Evolutionary conservation across 1,140 invertebrate species (phyloP).

Genomic region (Potamilus streckersoni): DNA sequence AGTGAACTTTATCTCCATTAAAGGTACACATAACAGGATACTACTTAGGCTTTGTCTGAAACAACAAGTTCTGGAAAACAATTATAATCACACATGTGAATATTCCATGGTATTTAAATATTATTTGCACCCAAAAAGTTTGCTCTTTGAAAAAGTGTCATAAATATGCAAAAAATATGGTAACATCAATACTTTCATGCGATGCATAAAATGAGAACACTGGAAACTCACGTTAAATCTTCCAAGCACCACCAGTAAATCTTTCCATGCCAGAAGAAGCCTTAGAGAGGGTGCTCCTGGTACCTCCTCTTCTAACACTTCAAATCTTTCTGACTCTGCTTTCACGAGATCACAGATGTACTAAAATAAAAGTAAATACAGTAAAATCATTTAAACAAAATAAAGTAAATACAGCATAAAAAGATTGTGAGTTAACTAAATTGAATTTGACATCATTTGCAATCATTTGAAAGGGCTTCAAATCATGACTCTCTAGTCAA

Average conservation of each 20-base stretch:
- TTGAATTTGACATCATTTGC: neutral
- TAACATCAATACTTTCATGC: too few relatives aligned
- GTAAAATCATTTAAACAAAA: neutral
- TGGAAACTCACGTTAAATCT: constrained; percentile 38
- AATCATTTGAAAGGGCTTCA: neutral
- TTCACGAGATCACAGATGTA: constrained; percentile 28
- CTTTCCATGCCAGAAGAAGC: constrained; percentile 56
- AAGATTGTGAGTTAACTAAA: neutral
- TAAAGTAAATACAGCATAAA: neutral
- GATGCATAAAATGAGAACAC: neutral
- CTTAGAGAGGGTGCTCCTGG: constrained; percentile 34
- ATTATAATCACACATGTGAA: too few relatives aligned
- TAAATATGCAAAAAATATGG: too few relatives aligned
- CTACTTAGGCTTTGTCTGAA: too few relatives aligned
- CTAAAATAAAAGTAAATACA: constrained; percentile 18
- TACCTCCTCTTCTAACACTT: constrained; percentile 11
- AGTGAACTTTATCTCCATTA: too few relatives aligned
- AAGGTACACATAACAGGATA: too few relatives aligned
- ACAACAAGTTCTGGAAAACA: too few relatives aligned
- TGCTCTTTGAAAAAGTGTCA: too few relatives aligned
- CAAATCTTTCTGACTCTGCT: constrained; percentile 10
- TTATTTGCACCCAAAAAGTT: too few relatives aligned
- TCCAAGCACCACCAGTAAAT: constrained; percentile 46
- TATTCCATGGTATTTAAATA: too few relatives aligned
- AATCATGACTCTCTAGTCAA: neutral